Percentiles rank a stretch among this genome's conserved stretches.
Conservation (phyloP, 37 sponge, comb jelly and placozoan genomes). For the Tethya wilhelma region DNA sequence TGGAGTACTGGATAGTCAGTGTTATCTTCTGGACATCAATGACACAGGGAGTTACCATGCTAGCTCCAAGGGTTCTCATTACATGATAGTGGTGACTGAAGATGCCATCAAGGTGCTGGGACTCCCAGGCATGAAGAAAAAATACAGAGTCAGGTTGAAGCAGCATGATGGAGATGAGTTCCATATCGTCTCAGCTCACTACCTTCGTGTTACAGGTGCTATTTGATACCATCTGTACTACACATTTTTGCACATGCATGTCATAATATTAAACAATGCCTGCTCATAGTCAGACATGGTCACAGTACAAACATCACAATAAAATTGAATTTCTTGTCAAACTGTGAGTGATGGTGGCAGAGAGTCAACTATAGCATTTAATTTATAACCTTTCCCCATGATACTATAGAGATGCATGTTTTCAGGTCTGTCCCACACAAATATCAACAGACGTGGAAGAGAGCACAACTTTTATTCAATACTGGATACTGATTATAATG, state of each 20-base stretch:
- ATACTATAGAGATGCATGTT: no score
- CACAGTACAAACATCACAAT: no score
- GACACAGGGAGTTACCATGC: conserved; percentile 50
- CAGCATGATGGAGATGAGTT: conserved; percentile 64
- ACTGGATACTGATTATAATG: no score
- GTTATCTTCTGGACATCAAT: conserved; percentile 65
- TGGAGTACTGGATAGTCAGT: conserved; percentile 68
- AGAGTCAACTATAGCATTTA: no score
- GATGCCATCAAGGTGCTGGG: conserved; percentile 57
- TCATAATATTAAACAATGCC: background rate
- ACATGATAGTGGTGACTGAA: conserved; percentile 71
- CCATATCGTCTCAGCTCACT: conserved; percentile 76
- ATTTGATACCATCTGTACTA: background rate
- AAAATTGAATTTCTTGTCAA: no score
- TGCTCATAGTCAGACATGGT: background rate
- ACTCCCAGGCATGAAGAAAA: conserved; percentile 63
- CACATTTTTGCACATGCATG: background rate
- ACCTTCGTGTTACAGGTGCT: conserved; percentile 54
- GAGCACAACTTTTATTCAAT: no score
- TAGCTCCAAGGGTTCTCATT: conserved; percentile 49
- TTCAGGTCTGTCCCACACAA: no score
- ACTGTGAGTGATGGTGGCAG: no score
- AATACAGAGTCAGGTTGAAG: conserved; percentile 58
- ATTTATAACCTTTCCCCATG: no score
- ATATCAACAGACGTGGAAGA: no score